Evolutionary conservation across 2,888 invertebrate species (phyloP), one percentile per base, ranked within the genome.

Genomic region (Microdon myrmicae): DNA sequence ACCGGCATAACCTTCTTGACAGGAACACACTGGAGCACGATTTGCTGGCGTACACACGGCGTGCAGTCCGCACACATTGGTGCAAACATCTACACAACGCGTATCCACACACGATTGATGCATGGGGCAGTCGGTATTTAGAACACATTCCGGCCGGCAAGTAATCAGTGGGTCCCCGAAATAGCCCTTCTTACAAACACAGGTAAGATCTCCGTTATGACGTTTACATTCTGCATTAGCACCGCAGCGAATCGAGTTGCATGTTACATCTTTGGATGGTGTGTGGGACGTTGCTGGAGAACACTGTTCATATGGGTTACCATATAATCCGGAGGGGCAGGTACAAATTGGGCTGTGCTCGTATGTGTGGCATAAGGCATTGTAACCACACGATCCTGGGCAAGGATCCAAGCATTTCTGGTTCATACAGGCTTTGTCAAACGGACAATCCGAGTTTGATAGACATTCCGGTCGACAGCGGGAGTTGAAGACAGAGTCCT

Each of bases 401-500:
- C 91, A 92, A 10, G 91, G 91, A 78, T 92, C 89, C 8, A 85
- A 77, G 73, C 93, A 93, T 74, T 83, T 85, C 70, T 87, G 86
- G 66, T 86, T 85, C 39, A 90, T 80, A 73, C 92, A 93, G 47
- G 91, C 89, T 72, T 83, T 87, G 74, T 90, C 82, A 72, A 90
- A 89, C 38, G 87, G 83, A 81, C 93, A 93, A 72, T 93, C 92
- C 1, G 89, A 86, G 73, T 88, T 89, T 9, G 88, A 84, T 38
- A 93, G 80, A 79, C 94, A 94, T 81, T 93, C 92, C 20, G 92
- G 92, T 73, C 89, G 83, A 70, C 93, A 93, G 20, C 85, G 83
- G 16, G 90, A 88, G 77, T 88, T 88, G 68, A 86, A 86, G 31
- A 84, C 81, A 23, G 86, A 85, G 68, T 86, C 85, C 1, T 87